Evolutionary conservation across 2,113 vertebrate species (phyloP).

Genomic region (Petrocephalus zakoni): DNA sequence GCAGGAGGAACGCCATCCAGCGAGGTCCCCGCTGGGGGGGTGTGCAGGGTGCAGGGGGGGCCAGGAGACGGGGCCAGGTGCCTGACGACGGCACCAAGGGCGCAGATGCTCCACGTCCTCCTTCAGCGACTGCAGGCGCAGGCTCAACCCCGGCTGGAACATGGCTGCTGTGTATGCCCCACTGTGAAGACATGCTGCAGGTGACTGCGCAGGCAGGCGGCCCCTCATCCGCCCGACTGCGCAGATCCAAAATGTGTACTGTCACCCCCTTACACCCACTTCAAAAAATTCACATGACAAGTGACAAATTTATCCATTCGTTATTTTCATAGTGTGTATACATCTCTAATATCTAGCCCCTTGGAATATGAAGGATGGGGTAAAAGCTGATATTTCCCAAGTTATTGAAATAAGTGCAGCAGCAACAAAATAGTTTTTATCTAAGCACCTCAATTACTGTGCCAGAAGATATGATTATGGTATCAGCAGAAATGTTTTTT

Average conservation of each 20-base stretch:
- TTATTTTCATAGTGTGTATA: not conserved
- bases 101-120: not conserved
- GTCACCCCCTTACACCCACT: not conserved
- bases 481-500: constrained; percentile 25
- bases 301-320: not conserved
- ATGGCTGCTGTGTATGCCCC: constrained; percentile 36
- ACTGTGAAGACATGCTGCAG: not conserved
- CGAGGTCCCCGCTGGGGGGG: not conserved
- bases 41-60: constrained; percentile 33
- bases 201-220: not conserved
- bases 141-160: constrained; percentile 53
- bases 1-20: not conserved
- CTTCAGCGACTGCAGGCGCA: not conserved
- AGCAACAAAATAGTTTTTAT: constrained; percentile 16
- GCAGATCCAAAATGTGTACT: not conserved
- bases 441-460: constrained; percentile 29
- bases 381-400: not conserved
- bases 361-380: not conserved
- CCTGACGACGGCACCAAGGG: not conserved
- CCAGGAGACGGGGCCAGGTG: constrained; percentile 16
- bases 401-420: not conserved
- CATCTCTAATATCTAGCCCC: not conserved
- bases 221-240: not conserved
- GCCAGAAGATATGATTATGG: constrained; percentile 3
- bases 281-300: not conserved